Conservation (phyloP, 92 coral and sea anemone species). For the Epizoanthus illoricatus region DNA sequence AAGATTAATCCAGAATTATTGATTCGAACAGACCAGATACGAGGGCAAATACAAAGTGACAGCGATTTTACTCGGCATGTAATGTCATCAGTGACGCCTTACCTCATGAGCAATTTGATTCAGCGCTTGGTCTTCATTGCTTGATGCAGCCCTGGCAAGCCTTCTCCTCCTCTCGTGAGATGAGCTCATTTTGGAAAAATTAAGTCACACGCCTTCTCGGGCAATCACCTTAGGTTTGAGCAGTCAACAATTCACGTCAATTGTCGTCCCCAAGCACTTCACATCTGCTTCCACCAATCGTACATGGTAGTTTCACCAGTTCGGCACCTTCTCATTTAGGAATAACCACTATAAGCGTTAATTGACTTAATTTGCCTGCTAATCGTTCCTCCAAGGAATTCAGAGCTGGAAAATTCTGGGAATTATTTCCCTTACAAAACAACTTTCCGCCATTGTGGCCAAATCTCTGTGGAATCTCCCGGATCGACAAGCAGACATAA, state of each 20-base stretch:
- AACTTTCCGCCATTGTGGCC: conserved; percentile 84
- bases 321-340: conserved; percentile 47
- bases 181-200: conserved; percentile 76
- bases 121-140: conserved; percentile 95
- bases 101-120: conserved; percentile 99
- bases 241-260: conserved; percentile 64
- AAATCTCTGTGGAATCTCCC: conserved; percentile 72
- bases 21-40: conserved; percentile 1
- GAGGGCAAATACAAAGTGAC: conserved; percentile 12
- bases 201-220: conserved; percentile 40
- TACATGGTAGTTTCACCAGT: conserved; percentile 44
- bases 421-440: conserved; percentile 31
- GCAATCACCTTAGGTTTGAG: conserved; percentile 55
- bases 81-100: conserved; percentile 26
- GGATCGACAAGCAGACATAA: conserved; percentile 57
- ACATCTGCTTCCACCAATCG: conserved; percentile 75
- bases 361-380: conserved; percentile 54
- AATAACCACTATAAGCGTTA: conserved; percentile 34
- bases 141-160: conserved; percentile 76
- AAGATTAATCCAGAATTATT: not conserved
- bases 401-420: conserved; percentile 40
- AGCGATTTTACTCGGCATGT: conserved; percentile 8
- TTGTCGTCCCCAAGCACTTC: conserved; percentile 52
- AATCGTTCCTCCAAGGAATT: conserved; percentile 44
- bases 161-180: conserved; percentile 90